Evolutionary conservation across 2,113 vertebrate species (phyloP).

Genomic region (Riparia riparia): DNA sequence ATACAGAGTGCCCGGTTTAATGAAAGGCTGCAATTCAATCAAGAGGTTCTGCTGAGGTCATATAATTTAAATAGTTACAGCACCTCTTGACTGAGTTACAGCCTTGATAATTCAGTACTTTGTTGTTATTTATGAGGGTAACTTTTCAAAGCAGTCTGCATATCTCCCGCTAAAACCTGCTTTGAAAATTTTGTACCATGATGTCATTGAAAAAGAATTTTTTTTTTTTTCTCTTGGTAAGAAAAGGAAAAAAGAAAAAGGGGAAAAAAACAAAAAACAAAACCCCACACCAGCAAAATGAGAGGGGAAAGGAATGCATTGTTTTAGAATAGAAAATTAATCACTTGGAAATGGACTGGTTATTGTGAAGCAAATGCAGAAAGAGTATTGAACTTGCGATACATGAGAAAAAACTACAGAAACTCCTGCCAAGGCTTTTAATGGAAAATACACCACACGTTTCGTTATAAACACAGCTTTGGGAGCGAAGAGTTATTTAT

Average conservation of each 20-base stretch:
- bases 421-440: constrained; percentile 71
- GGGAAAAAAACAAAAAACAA: background rate
- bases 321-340: constrained; percentile 77
- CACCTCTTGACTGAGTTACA: constrained; percentile 71
- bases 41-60: constrained; percentile 72
- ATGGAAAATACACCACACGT: constrained; percentile 64
- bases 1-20: constrained; percentile 65
- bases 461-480: constrained; percentile 68
- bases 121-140: constrained; percentile 76
- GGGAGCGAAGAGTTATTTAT: constrained; percentile 49
- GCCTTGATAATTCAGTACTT: constrained; percentile 74
- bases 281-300: constrained; percentile 4
- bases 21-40: constrained; percentile 74
- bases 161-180: constrained; percentile 67
- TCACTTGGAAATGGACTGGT: constrained; percentile 71
- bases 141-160: constrained; percentile 65
- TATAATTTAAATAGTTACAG: constrained; percentile 69
- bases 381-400: constrained; percentile 60
- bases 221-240: constrained; percentile 48
- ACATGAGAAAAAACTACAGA: constrained; percentile 63
- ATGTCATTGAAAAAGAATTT: constrained; percentile 65
- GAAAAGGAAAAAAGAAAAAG: background rate
- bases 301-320: constrained; percentile 59
- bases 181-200: constrained; percentile 68
- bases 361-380: constrained; percentile 68